phyloP scores from a whole-genome alignment of 2,888 invertebrate species.

The Tipula unca region DNA sequence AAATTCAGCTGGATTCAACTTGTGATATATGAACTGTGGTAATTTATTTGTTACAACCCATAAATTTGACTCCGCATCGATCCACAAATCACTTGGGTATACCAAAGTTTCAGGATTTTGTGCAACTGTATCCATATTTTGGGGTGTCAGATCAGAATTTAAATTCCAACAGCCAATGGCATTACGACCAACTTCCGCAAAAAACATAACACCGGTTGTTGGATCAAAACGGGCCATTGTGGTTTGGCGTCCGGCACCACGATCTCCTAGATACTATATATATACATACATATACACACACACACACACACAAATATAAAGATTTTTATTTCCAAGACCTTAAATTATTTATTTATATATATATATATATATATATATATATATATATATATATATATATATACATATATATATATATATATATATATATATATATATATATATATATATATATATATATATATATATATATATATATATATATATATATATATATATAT shows the following conservation, averaged over 20 bases:
- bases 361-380: no score
- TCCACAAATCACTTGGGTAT: slow-evolving; percentile 16
- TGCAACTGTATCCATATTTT: neutral
- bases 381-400: no score
- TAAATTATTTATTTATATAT: no score
- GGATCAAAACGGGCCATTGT: slow-evolving; percentile 60
- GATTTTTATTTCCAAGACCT: neutral
- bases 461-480: no score
- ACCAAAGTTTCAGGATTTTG: neutral
- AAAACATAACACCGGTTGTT: slow-evolving; percentile 54
- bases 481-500: no score
- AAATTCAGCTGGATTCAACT: slow-evolving; percentile 48
- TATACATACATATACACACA: no score
- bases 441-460: no score
- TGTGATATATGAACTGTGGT: slow-evolving; percentile 56
- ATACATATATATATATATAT: no score
- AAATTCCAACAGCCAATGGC: slow-evolving; percentile 71
- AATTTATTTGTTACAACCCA: slow-evolving; percentile 47
- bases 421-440: no score
- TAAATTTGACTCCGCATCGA: slow-evolving; percentile 18
- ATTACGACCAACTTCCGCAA: slow-evolving; percentile 59
- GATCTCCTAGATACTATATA: slow-evolving; percentile 50
- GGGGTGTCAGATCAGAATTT: slow-evolving; percentile 33
- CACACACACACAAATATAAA: no score
- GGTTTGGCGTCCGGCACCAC: slow-evolving; percentile 56